Base-by-base conservation (phyloP, 2,888 invertebrate species). In the Dolomedes plantarius region DNA sequence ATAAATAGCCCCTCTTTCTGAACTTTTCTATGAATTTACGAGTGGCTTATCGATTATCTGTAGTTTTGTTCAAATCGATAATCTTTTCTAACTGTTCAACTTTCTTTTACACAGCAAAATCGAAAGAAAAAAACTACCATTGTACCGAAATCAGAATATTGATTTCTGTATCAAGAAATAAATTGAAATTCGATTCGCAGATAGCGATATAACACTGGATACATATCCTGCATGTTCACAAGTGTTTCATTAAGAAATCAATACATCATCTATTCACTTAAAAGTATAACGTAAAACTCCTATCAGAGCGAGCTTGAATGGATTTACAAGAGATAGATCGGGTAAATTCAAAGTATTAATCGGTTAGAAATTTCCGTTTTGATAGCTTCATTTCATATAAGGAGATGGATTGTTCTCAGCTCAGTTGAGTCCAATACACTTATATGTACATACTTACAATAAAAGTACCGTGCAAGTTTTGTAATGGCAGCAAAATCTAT, bases 101-200 rank as follows among this genome's bases (percentile, higher is more conserved):
- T 56, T 56, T 56, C 23, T 56, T 56, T 56, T 3, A 23, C 19
- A 56, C 2, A 23, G 56, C 19, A 23, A 23, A 6, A 56, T 16
- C 3, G 5, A 23, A 46, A n/a, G n/a, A 46, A 16, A 46, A 56
- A 23, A 56, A 23, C 23, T 56, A 56, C 56, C 23, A 56, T 56
- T 56, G 56, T 56, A 56, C 56, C 16, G 56, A 23, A 23, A 56
- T 56, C 56, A 19, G 56, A 56, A 56, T 56, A 56, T 56, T 11
- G 56, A 56, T 56, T 56, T 56, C n/a, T 56, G 56, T 56, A 56
- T 56, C 56, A 56, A 56, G 23, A 56, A 56, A 56, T 23, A 23
- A 56, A 56, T 23, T 56, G 56, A 56, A 56, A 56, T 56, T 56
- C 56, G 56, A 56, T 56, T 56, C 23, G 19, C 23, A 56, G 56